phyloP scores from a whole-genome alignment of 2,888 invertebrate species.

The Nebria salina region DNA sequence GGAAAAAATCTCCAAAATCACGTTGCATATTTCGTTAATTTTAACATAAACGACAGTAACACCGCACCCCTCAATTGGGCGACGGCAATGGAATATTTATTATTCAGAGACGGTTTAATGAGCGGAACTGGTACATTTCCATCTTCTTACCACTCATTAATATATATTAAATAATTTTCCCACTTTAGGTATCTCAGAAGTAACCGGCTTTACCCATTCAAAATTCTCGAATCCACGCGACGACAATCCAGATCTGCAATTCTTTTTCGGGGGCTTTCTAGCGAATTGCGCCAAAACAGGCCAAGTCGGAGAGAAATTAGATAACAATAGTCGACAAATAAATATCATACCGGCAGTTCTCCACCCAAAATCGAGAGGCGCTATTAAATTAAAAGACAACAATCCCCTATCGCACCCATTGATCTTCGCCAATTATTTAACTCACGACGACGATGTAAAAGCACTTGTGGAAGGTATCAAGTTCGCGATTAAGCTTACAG shows the following conservation, averaged over 20 bases:
- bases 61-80: conserved; percentile 91
- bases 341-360: conserved; percentile 83
- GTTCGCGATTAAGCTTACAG: conserved; percentile 75
- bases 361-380: conserved; percentile 88
- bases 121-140: conserved; percentile 77
- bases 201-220: conserved; percentile 83
- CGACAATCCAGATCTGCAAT: conserved; percentile 85
- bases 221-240: conserved; percentile 78
- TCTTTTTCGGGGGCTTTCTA: conserved; percentile 87
- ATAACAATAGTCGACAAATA: conserved; percentile 74
- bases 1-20: conserved; percentile 89
- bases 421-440: conserved; percentile 80
- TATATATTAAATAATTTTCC: background rate
- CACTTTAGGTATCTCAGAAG: conserved; percentile 77
- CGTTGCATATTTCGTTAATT: conserved; percentile 81
- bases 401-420: conserved; percentile 85
- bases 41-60: conserved; percentile 84
- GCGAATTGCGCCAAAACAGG: conserved; percentile 88
- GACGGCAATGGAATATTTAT: conserved; percentile 88
- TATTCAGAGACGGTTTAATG: conserved; percentile 89
- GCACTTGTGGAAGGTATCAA: conserved; percentile 83
- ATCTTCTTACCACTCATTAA: background rate
- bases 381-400: conserved; percentile 73
- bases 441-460: conserved; percentile 31
- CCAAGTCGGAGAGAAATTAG: conserved; percentile 82